These are phyloP conservation scores for Acanthosepion lycidas DNA, from an alignment of 2,888 invertebrate genomes.

Conservation along the genomic window DNA sequence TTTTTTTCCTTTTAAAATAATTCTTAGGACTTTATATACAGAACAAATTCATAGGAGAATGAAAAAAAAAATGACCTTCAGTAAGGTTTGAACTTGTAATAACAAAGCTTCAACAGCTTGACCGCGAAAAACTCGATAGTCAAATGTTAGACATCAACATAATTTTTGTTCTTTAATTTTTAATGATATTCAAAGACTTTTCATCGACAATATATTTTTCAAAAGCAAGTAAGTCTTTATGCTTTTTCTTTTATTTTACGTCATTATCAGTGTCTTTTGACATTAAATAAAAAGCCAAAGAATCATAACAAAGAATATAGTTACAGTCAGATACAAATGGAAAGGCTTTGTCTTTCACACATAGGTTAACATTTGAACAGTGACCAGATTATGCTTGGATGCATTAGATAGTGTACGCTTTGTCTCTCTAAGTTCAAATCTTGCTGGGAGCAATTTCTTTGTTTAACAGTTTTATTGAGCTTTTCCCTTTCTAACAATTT, in stretches of 20 bases:
- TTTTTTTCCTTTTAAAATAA: too few species aligned
- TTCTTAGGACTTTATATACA: too few species aligned
- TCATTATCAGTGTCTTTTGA: not conserved
- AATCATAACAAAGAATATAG: not conserved
- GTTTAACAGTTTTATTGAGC: not conserved
- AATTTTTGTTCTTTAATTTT: not conserved
- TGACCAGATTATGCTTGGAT: not conserved
- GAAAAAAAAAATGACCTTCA: not conserved
- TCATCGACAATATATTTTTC: not conserved
- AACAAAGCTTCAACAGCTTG: not conserved
- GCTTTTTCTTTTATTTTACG: too few species aligned
- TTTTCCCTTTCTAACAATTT: not conserved
- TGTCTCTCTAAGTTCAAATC: not conserved
- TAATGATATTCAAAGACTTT: not conserved
- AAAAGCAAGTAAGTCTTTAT: not conserved
- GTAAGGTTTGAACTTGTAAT: not conserved
- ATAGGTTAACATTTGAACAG: not conserved
- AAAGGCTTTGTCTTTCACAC: not conserved
- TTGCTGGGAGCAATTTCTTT: not conserved
- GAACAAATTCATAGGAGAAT: too few species aligned
- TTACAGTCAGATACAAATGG: not conserved
- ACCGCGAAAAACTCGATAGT: not conserved
- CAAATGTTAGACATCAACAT: not conserved
- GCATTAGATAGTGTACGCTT: not conserved
- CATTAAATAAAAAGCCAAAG: not conserved